phyloP scores from a whole-genome alignment of 2,888 invertebrate genomes.

The Phyto melanocephala region DNA sequence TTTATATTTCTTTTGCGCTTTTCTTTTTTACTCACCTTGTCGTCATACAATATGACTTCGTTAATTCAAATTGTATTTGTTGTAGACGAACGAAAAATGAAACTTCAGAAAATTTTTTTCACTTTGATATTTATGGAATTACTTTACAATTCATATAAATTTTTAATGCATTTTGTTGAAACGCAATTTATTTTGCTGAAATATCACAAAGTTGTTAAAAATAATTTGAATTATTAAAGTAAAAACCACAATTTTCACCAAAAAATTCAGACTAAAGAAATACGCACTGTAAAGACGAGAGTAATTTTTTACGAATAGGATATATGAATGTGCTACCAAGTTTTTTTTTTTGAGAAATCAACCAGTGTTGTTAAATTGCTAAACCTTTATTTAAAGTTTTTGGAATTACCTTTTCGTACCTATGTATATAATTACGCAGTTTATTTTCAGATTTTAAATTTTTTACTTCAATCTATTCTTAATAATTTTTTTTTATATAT shows the following conservation, averaged over 20 bases:
- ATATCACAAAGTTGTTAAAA: conserved; percentile 47
- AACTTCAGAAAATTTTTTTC: conserved; percentile 26
- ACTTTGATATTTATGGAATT: conserved; percentile 23
- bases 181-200: conserved; percentile 11
- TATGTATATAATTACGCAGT: too few relatives aligned
- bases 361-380: neutral
- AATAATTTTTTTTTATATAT: too few relatives aligned
- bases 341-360: neutral
- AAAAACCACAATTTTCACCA: conserved; percentile 45
- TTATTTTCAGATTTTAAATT: too few relatives aligned
- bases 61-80: conserved; percentile 32
- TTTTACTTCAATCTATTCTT: too few relatives aligned
- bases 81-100: conserved; percentile 50
- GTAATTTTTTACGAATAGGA: conserved; percentile 50
- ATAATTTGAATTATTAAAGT: conserved; percentile 24
- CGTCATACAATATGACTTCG: conserved; percentile 51
- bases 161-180: conserved; percentile 25
- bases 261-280: conserved; percentile 34
- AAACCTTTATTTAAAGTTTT: too few relatives aligned
- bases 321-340: conserved; percentile 6
- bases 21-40: conserved; percentile 46
- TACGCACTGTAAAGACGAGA: conserved; percentile 47
- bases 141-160: neutral
- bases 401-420: too few relatives aligned
- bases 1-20: neutral